phyloP scores from a whole-genome alignment of 2,797 vertebrate species.

The Tarsius wallacei region DNA sequence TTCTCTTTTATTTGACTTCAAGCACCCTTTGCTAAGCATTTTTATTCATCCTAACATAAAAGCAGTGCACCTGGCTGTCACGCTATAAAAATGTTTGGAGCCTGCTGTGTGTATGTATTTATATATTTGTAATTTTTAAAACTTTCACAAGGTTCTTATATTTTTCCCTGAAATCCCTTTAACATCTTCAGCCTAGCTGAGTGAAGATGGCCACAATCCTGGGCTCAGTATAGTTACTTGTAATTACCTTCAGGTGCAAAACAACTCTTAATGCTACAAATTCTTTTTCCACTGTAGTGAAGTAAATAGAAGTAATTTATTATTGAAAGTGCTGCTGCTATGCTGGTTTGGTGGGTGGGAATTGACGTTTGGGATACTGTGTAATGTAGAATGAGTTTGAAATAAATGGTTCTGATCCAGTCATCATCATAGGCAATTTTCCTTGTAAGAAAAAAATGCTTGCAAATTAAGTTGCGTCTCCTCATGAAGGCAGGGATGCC shows the following conservation, averaged over 20 bases:
- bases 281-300: conserved; percentile 70
- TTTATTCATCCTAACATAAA: conserved; percentile 57
- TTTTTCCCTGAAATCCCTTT: conserved; percentile 21
- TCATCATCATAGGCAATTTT: conserved; percentile 63
- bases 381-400: conserved; percentile 77
- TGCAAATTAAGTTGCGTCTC: conserved; percentile 69
- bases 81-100: background rate
- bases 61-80: background rate
- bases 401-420: conserved; percentile 80
- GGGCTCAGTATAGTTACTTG: conserved; percentile 36
- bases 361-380: conserved; percentile 81
- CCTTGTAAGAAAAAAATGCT: conserved; percentile 70
- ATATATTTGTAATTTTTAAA: conserved; percentile 3
- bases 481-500: conserved; percentile 43
- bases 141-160: conserved; percentile 35
- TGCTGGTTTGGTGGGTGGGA: conserved; percentile 64
- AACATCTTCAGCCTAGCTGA: background rate
- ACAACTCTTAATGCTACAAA: conserved; percentile 60
- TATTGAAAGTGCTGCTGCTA: conserved; percentile 76
- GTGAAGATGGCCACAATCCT: background rate
- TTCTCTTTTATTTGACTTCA: conserved; percentile 49
- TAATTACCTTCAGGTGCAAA: conserved; percentile 85
- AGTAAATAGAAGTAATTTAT: conserved; percentile 86
- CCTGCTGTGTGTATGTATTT: background rate
- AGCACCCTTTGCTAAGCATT: conserved; percentile 12